Percentiles rank a stretch among this genome's conserved stretches.
phyloP scores from a whole-genome alignment of 1,140 invertebrate species.

The Bombus affinis region DNA sequence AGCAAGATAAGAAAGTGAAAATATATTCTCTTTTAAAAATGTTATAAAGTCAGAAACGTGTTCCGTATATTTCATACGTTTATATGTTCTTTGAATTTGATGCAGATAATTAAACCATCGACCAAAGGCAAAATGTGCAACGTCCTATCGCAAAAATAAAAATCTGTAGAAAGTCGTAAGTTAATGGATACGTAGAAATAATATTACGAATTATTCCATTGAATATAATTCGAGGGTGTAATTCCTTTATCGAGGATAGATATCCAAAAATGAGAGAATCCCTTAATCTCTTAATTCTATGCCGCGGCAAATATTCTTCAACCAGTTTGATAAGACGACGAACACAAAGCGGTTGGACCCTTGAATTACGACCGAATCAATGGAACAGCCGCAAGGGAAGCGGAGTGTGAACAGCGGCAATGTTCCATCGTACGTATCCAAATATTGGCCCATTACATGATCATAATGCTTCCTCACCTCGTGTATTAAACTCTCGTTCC shows the following conservation, averaged over 20 bases:
- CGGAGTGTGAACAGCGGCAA: conserved; percentile 55
- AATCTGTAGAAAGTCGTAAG: too few relatives aligned
- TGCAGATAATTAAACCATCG: too few relatives aligned
- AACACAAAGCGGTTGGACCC: neutral
- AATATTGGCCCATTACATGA: conserved; percentile 76
- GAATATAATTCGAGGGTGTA: too few relatives aligned
- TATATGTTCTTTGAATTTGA: too few relatives aligned
- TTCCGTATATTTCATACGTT: too few relatives aligned
- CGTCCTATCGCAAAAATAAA: too few relatives aligned
- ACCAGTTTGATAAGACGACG: neutral
- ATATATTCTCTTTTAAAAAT: neutral
- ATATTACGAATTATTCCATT: too few relatives aligned
- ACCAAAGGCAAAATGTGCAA: too few relatives aligned
- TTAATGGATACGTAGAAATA: too few relatives aligned
- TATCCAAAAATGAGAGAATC: neutral
- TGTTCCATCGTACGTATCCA: conserved; percentile 65
- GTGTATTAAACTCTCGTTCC: conserved; percentile 48
- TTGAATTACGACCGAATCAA: conserved; percentile 54
- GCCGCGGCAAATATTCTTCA: neutral
- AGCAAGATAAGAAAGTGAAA: neutral
- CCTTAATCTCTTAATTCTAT: neutral
- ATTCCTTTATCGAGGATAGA: neutral
- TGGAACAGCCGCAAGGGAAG: conserved; percentile 40
- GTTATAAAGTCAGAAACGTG: neutral
- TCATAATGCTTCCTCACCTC: conserved; percentile 70